Conservation (phyloP, 2,113 vertebrate genomes). For the Dasyornis broadbenti region DNA sequence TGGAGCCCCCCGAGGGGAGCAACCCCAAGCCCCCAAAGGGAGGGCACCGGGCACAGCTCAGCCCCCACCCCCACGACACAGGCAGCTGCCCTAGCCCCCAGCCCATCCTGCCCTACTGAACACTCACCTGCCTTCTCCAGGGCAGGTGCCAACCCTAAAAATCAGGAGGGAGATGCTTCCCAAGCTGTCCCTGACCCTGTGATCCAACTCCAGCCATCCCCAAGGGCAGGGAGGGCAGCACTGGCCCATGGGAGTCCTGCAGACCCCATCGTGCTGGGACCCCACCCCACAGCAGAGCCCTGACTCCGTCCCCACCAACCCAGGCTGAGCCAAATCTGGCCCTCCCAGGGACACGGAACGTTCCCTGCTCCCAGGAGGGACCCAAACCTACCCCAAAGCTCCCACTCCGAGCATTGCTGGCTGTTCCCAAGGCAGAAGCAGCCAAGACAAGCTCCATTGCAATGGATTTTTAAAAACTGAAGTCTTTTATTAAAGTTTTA, state of each 20-base stretch:
- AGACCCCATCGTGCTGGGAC: rapidly evolving
- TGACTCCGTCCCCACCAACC: rapidly evolving
- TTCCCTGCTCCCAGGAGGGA: background rate
- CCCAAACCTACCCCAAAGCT: background rate
- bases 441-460: background rate
- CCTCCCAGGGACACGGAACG: rapidly evolving
- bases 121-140: background rate
- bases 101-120: background rate
- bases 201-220: rapidly evolving
- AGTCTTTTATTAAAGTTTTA: conserved; percentile 69
- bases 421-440: background rate
- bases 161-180: background rate
- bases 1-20: background rate
- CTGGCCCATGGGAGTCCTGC: background rate
- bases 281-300: background rate
- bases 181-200: rapidly evolving
- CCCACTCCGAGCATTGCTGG: background rate
- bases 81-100: background rate
- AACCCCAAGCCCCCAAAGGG: no score
- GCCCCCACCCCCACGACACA: background rate
- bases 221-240: background rate
- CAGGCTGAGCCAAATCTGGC: background rate
- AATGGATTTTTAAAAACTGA: conserved; percentile 59
- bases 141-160: background rate
- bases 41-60: background rate